phyloP scores from a whole-genome alignment of 2,797 vertebrate genomes.

The Gymnothorax javanicus region DNA sequence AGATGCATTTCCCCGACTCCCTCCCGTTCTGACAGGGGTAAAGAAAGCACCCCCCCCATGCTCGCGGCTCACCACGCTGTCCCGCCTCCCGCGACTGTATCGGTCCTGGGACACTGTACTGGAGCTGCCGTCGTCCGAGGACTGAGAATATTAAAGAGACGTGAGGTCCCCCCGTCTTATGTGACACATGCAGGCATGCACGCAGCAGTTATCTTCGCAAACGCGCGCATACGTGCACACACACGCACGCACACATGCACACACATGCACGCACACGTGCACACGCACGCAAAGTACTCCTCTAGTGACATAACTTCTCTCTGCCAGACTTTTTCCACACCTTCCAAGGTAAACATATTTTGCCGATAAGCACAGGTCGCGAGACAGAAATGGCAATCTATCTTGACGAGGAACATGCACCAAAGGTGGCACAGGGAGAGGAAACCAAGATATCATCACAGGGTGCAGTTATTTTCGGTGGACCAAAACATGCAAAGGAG shows the following conservation, averaged over 20 bases:
- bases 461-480: not conserved
- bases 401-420: not conserved
- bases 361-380: not conserved
- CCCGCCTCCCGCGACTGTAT: constrained; percentile 71
- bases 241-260: not conserved
- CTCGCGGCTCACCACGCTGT: constrained; percentile 82
- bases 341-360: not conserved
- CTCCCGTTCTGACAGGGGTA: not conserved
- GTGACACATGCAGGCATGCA: constrained; percentile 26
- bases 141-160: constrained; percentile 67
- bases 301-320: constrained; percentile 21
- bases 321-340: not conserved
- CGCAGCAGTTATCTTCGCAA: not conserved
- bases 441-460: not conserved
- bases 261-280: not conserved
- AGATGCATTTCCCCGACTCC: not conserved
- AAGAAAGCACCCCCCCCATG: not conserved
- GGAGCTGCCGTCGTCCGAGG: constrained; percentile 76
- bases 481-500: not conserved
- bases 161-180: constrained; percentile 32
- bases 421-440: not conserved
- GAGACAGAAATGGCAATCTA: not conserved
- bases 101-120: constrained; percentile 80
- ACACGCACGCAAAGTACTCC: constrained; percentile 14
- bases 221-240: too few relatives aligned